Evolutionary conservation across 2,888 invertebrate genomes (phyloP).

Genomic region (Agonopterix arenella): DNA sequence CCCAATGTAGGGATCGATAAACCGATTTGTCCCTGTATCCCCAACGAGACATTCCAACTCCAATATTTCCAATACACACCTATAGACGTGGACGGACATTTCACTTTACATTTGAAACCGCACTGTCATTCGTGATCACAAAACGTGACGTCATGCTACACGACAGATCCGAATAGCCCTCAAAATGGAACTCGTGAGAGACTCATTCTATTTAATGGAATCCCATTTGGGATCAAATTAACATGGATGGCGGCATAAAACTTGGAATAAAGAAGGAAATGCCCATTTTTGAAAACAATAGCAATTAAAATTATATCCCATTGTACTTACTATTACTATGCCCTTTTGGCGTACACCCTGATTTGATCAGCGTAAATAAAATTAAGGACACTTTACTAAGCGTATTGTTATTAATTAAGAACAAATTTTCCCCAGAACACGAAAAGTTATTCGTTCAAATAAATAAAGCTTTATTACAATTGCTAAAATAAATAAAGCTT

Average conservation of each 20-base stretch:
- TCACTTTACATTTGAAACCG: slow-evolving; percentile 1
- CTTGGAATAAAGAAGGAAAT: no score
- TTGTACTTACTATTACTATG: no score
- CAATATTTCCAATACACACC: neutral
- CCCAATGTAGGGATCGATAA: neutral
- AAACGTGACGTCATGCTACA: slow-evolving; percentile 10
- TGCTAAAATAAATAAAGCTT: no score
- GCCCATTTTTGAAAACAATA: no score
- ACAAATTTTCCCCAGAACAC: no score
- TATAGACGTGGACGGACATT: neutral
- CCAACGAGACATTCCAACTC: neutral
- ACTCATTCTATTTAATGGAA: slow-evolving; percentile 24
- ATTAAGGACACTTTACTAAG: no score
- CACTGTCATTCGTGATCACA: neutral
- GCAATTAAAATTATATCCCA: no score
- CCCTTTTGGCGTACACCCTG: no score
- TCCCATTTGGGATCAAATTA: slow-evolving; percentile 28
- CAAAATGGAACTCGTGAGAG: slow-evolving; percentile 23
- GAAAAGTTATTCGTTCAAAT: no score
- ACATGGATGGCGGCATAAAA: slow-evolving; percentile 9
- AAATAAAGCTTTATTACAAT: no score
- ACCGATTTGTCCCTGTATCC: neutral
- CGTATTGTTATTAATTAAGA: no score
- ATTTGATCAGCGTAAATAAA: no score
- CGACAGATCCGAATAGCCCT: slow-evolving; percentile 10